Conservation (phyloP, 2,888 invertebrate species). For the Drosophila picticornis region DNA sequence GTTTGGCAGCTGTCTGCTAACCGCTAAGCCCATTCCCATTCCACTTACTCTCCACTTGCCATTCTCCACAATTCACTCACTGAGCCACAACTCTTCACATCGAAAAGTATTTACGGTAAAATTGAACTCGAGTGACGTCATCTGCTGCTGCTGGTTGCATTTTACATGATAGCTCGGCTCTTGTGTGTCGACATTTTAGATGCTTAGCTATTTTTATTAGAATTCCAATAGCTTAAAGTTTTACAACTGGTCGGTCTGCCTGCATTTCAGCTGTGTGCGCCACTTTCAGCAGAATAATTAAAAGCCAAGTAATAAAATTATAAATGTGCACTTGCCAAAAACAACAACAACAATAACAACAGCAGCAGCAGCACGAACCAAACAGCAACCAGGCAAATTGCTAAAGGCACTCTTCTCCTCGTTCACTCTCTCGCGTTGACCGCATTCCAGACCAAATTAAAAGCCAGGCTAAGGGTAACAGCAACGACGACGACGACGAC, state of each 20-base stretch:
- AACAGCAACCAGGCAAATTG: slow-evolving; percentile 14
- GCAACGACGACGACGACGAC: neutral
- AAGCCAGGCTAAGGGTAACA: slow-evolving; percentile 45
- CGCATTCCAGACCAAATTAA: slow-evolving; percentile 71
- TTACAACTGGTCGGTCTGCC: slow-evolving; percentile 1
- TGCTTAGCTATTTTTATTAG: slow-evolving; percentile 71
- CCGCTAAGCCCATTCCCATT: slow-evolving; percentile 15
- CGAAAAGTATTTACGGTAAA: slow-evolving; percentile 73
- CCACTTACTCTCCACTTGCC: slow-evolving; percentile 1
- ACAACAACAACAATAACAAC: slow-evolving; percentile 18
- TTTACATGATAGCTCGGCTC: slow-evolving; percentile 19
- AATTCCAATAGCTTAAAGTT: slow-evolving; percentile 49
- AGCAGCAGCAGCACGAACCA: slow-evolving; percentile 12
- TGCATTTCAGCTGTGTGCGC: slow-evolving; percentile 25
- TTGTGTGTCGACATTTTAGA: slow-evolving; percentile 62
- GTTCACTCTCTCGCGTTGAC: slow-evolving; percentile 43
- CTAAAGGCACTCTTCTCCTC: slow-evolving; percentile 2
- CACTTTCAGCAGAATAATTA: slow-evolving; percentile 62
- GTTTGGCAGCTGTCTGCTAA: slow-evolving; percentile 61
- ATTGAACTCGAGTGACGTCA: slow-evolving; percentile 64
- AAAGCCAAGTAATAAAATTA: slow-evolving; percentile 63
- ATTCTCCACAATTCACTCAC: neutral
- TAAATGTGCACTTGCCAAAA: slow-evolving; percentile 56
- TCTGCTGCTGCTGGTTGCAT: slow-evolving; percentile 28
- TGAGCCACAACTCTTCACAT: slow-evolving; percentile 18